Evolutionary conservation across 2,113 vertebrate genomes (phyloP), one percentile per base, ranked within the genome.

Genomic region (Nycticebus coucang): DNA sequence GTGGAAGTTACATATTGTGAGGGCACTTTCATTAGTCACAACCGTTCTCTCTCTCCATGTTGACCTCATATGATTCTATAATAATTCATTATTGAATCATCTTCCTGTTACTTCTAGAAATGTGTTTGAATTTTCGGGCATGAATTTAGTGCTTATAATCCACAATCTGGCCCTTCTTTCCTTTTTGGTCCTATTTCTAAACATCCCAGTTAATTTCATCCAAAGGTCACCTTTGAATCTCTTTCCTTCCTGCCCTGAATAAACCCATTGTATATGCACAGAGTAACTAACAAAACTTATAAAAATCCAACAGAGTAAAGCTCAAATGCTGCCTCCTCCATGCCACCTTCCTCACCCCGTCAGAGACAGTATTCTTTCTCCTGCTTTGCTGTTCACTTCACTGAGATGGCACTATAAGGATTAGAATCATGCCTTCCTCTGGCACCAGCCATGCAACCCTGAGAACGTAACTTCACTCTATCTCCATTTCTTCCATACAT

Each of bases 121-220:
- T 50, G 0, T 86, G 33, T 37, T 33, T 55, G 2, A 22, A 68
- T 68, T 82, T 82, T 3, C 13, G 78, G 59, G 28, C 41, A 85
- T 41, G 33, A 57, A 33, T 33, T 35, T 82, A 66, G 66, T 50
- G 18, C 8, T 64, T 75, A 53, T 3, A 82, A 19, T 6, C 9
- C 13, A 14, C 0, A 4, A 2, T n/a, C 24, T 71, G 5, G 14
- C 0, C 7, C 4, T 8, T 28, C 19, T 21, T 60, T 59, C 14
- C 14, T 82, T 62, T 82, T 14, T 71, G 19, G 17, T 66, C 10
- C 30, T 85, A n/a, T 83, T 90, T 95, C 41, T 24, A 37, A 74
- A 5, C n/a, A 4, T 30, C 4, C 28, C 22, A 84, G 45, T 26
- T 33, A 95, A 93, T 91, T 1, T n/a, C 4, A 91, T n/a, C 2